Evolutionary conservation across 2,888 invertebrate genomes (phyloP).

Genomic region (Neoscelio sp.): DNA sequence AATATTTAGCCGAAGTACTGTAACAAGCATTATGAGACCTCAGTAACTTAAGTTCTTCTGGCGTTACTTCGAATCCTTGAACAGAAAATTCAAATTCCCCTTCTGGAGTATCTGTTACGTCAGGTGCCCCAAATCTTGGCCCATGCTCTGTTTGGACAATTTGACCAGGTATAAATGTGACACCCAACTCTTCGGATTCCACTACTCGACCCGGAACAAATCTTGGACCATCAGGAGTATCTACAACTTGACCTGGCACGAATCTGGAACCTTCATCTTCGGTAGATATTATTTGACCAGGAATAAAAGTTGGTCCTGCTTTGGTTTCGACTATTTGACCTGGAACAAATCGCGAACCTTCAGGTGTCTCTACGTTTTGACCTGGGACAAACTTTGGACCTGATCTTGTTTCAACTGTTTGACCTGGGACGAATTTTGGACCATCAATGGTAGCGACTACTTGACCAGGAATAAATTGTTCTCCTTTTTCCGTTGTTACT

Average conservation of each 20-base stretch:
- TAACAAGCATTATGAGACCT: conserved; percentile 81
- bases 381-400: conserved; percentile 89
- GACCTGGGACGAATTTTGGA: conserved; percentile 91
- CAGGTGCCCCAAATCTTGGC: conserved; percentile 88
- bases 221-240: conserved; percentile 88
- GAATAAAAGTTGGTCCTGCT: conserved; percentile 90
- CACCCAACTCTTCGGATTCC: conserved; percentile 83
- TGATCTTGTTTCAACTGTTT: conserved; percentile 88
- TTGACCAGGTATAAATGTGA: conserved; percentile 84
- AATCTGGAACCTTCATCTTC: conserved; percentile 84
- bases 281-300: conserved; percentile 89
- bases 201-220: conserved; percentile 85
- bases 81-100: conserved; percentile 88
- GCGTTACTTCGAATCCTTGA: conserved; percentile 87
- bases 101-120: conserved; percentile 87
- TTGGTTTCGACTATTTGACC: conserved; percentile 91
- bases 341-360: conserved; percentile 90
- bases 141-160: conserved; percentile 84
- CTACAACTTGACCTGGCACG: conserved; percentile 88
- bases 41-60: conserved; percentile 83
- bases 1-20: conserved; percentile 76
- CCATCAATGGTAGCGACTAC: conserved; percentile 88
- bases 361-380: conserved; percentile 89
- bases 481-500: conserved; percentile 88
- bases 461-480: conserved; percentile 89